Base-by-base conservation (phyloP, 1,140 invertebrate genomes). In the Apocrypta bakeri region DNA sequence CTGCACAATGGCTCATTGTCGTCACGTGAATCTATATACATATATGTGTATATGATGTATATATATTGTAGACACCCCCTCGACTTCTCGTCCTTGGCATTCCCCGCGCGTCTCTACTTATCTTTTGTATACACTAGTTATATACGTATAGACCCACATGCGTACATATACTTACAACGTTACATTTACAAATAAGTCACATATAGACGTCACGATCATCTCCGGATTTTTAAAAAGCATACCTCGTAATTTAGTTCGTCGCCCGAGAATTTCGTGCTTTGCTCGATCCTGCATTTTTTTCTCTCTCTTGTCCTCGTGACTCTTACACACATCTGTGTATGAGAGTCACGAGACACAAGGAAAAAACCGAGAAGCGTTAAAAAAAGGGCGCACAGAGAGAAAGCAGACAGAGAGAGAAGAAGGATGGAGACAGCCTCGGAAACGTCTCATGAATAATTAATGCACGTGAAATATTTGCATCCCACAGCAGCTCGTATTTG, bases 361-460 rank as follows among this genome's bases (percentile, higher is more conserved):
- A 9, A 9, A 37, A 9, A 9, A 9, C 33, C 33, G 33, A 9
- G 33, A 9, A 37, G 33, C 33, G 33, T 37, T 2, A 37, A n/a
- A n/a, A 37, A 61, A 61, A n/a, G n/a, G 56, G 4, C 56, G 56
- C 56, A 42, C 9, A 72, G 11, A 37, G 71, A 24, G 71, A n/a
- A 2, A 21, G 21, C 42, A 8, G 2, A 11, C 40, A 56, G 72
- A 0, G 42, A 27, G 21, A 27, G 8, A 74, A 56, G 24, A 78
- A 24, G 63, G 40, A 76, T 61, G 37, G 68, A 79, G 83, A 82
- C 74, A 72, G 33, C 75, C 56, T 9, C 29, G 61, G 75, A 71
- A 84, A 83, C 73, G 79, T 63, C 72, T 80, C 82, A 85, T 85
- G 86, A 85, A 85, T 85, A 86, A 86, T 86, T 85, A 84, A 86